Conservation (phyloP, 2,113 vertebrate genomes). For the Neolamprologus hecqui region DNA sequence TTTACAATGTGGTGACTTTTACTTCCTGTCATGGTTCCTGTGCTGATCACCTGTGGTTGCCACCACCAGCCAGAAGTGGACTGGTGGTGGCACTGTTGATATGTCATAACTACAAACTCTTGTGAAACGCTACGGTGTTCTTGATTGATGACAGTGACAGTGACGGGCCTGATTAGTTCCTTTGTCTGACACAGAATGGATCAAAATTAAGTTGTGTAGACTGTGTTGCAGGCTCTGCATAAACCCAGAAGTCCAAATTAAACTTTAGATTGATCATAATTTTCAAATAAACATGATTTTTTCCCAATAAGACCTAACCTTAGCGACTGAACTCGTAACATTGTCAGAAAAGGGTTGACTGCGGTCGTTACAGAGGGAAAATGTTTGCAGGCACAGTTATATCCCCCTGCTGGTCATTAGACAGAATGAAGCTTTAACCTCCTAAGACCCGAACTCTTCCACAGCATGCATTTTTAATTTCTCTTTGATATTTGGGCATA, state of each 20-base stretch:
- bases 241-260: neutral
- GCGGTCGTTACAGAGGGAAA: neutral
- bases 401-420: neutral
- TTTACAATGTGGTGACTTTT: neutral
- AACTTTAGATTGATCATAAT: neutral
- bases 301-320: neutral
- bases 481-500: neutral
- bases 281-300: neutral
- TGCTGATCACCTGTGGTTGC: neutral
- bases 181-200: neutral
- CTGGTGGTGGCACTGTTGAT: neutral
- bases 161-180: neutral
- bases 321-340: neutral
- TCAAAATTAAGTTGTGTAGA: neutral
- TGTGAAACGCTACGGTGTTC: neutral
- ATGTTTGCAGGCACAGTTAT: neutral
- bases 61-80: neutral
- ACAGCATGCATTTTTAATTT: neutral
- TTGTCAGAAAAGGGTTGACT: neutral
- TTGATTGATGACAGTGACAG: neutral
- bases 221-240: neutral
- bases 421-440: neutral
- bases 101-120: neutral
- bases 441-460: neutral
- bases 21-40: neutral